Base-by-base conservation (phyloP, 2,888 invertebrate species). In the Craniophora ligustri region DNA sequence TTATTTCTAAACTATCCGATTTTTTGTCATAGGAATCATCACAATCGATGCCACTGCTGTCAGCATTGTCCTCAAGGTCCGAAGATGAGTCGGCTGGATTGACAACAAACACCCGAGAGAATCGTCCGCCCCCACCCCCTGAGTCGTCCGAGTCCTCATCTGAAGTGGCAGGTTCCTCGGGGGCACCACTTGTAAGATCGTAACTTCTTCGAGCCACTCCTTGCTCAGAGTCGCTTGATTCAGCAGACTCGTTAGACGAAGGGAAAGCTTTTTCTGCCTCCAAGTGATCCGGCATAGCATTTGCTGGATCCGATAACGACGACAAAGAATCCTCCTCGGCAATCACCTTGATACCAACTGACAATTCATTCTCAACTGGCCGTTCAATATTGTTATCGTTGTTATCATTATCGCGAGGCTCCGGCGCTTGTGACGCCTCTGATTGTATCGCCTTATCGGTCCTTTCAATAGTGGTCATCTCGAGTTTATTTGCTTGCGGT, bases 71-170 rank as follows among this genome's bases (percentile, higher is more conserved):
- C 46, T 95, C 95, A 32, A 94, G 88, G 45, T 95, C 95, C 0
- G 95, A 95, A 2, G 95, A 95, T 5, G 95, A 95, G 42, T 94
- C 94, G 14, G 89, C 90, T 5, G 95, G 95, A 75, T 96, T 96
- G 14, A 96, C 95, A 1, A 96, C 95, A 78, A 96, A 96, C 13
- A 96, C 95, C 48, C 95, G 94, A 26, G 95, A 95, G 77, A 96
- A 96, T 41, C 87, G 82, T 2, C 91, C 89, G 78, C 93, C 88
- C 82, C 95, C 79, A 83, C 95, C 78, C 80, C 95, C 95, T 0
- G 94, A 93, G 61, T 94, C 93, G 23, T 91, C 92, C 0, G 93
- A 93, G 69, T 93, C 93, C 50, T 93, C 94, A 34, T 91, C 89
- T 0, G 94, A 84, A 3, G 95, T 93, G 32, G 91, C 89, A 15